A percentile compares a stretch with the other conserved stretches of the same genome.
These are phyloP conservation scores for Peribatodes rhomboidaria DNA, from an alignment of 2,888 invertebrate species.

Conservation along the genomic window DNA sequence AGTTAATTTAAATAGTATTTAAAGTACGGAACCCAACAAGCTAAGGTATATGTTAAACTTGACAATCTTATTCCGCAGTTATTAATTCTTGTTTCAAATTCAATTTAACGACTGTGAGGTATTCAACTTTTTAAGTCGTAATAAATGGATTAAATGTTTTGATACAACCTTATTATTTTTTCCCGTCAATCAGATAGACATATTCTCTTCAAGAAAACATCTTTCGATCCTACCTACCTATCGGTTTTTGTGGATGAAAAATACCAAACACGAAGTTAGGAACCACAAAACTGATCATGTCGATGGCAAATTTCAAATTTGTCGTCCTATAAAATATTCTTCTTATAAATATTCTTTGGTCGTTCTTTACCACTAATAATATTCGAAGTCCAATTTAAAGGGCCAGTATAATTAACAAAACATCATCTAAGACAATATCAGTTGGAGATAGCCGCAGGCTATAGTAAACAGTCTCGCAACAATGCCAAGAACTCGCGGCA, in stretches of 20 bases:
- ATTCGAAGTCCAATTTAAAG: background rate
- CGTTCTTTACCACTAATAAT: no score
- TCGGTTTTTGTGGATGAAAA: no score
- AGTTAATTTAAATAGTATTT: background rate
- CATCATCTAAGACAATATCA: conserved; percentile 7
- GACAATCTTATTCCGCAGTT: conserved; percentile 13
- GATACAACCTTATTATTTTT: no score
- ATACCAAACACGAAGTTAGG: no score
- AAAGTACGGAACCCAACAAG: conserved; percentile 3
- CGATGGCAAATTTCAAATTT: no score
- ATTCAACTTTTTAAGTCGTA: background rate
- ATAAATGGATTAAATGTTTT: no score
- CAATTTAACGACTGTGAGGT: background rate
- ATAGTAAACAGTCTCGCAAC: conserved; percentile 38
- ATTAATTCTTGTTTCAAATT: conserved; percentile 27
- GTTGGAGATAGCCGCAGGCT: conserved; percentile 13
- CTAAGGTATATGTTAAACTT: background rate
- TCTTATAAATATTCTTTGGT: no score
- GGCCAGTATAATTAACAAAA: background rate
- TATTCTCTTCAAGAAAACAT: no score
- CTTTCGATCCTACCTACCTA: no score
- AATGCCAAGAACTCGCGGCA: conserved; percentile 46
- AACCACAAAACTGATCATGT: no score
- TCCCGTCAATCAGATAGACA: no score
- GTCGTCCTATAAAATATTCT: no score